These are phyloP conservation scores for Meteorus sp. DNA, from an alignment of 1,140 invertebrate species.

Conservation along the genomic window DNA sequence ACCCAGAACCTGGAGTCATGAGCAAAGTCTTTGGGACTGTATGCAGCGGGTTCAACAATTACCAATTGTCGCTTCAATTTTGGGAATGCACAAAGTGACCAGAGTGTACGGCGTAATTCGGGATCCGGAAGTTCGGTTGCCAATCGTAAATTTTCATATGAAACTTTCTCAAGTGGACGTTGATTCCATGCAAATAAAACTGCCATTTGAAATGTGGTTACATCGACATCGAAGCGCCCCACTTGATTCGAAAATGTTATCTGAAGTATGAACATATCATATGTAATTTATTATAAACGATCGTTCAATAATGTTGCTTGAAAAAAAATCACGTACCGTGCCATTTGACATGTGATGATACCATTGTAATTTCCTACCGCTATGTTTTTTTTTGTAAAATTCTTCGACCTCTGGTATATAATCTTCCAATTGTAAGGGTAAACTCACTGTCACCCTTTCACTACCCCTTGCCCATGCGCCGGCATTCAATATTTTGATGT, in stretches of 20 bases:
- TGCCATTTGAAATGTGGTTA: slow-evolving; percentile 99
- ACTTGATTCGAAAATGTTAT: slow-evolving; percentile 93
- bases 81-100: slow-evolving; percentile 96
- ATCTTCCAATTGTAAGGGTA: slow-evolving; percentile 96
- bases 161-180: slow-evolving; percentile 85
- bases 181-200: slow-evolving; percentile 99
- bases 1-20: slow-evolving; percentile 94
- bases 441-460: slow-evolving; percentile 91
- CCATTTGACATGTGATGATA: slow-evolving; percentile 99
- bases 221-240: slow-evolving; percentile 96
- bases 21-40: slow-evolving; percentile 90
- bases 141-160: slow-evolving; percentile 92
- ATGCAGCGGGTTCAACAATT: slow-evolving; percentile 75
- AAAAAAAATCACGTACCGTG: slow-evolving; percentile 62
- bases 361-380: slow-evolving; percentile 98
- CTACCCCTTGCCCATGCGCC: slow-evolving; percentile 96
- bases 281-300: slow-evolving; percentile 16
- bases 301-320: background rate
- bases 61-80: slow-evolving; percentile 94
- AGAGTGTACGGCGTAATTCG: slow-evolving; percentile 93
- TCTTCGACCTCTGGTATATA: slow-evolving; percentile 97
- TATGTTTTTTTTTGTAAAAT: slow-evolving; percentile 95
- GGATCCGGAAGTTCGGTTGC: slow-evolving; percentile 96
- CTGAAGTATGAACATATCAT: slow-evolving; percentile 52
- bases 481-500: slow-evolving; percentile 95